A percentile compares a stretch with the other conserved stretches of the same genome.
These are phyloP conservation scores for Paedocypris sp. DNA, from an alignment of 2,113 vertebrate genomes.

Conservation along the genomic window DNA sequence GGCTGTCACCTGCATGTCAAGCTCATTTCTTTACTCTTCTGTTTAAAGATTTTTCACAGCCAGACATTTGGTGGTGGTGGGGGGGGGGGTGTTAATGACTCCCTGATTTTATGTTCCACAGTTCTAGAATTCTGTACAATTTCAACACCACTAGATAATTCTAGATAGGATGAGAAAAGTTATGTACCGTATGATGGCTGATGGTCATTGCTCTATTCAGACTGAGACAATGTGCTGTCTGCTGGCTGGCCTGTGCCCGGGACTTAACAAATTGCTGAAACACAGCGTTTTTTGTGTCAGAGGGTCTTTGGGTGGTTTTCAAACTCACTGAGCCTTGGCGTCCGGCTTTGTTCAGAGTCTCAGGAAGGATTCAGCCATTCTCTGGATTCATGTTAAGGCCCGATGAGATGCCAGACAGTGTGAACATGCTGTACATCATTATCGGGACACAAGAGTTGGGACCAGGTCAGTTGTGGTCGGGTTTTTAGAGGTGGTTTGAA, in stretches of 20 bases:
- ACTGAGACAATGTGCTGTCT: background rate
- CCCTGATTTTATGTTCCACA: background rate
- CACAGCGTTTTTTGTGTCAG: conserved; percentile 20
- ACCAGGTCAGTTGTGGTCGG: too few species aligned
- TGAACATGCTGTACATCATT: background rate
- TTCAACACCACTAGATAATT: background rate
- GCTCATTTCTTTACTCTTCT: background rate
- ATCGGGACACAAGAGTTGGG: too few species aligned
- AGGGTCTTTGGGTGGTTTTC: conserved; percentile 22
- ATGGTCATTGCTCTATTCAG: background rate
- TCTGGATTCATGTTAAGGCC: background rate
- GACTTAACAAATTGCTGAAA: conserved; percentile 9
- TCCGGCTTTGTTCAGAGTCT: conserved; percentile 15
- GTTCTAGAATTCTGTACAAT: background rate
- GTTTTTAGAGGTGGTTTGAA: too few species aligned
- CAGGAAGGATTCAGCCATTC: conserved; percentile 1
- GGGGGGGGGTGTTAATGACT: too few species aligned
- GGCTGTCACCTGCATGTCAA: conserved; percentile 24
- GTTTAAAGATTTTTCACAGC: background rate
- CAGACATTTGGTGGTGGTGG: too few species aligned
- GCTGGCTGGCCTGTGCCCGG: background rate
- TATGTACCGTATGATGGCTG: background rate
- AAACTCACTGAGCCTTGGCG: background rate
- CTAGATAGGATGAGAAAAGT: background rate
- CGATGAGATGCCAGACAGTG: background rate